Base-by-base conservation (phyloP, 53 echinoderm and acorn worm species). In the Antedon mediterranea region DNA sequence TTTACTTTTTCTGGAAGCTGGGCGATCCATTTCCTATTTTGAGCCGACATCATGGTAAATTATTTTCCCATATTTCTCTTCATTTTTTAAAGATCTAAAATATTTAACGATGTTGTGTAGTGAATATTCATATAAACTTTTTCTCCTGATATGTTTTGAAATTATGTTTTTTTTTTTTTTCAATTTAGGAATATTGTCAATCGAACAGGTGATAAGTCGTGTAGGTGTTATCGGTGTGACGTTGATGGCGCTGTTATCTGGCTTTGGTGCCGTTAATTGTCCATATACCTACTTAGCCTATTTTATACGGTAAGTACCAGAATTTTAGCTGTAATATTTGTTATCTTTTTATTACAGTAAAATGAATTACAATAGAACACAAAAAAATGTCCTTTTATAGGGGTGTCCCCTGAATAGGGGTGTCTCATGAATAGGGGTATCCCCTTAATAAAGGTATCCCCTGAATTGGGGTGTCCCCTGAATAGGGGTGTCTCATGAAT, bases 251-350 rank as follows among this genome's bases (percentile, higher is more conserved):
- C 81, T 97, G 14, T 81, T 97, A 34, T 97, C 98, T 8, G 98
- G 98, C 0, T 97, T 97, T 83, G 98, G 97, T 86, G 98, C 98
- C 1, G 98, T 97, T 79, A 97, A 92, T 81, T 97, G 92, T 80
- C 98, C 98, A 0, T 97, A 97, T 81, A 97, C 98, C 4, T 97
- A 97, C 74, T 92, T 97, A 90, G 75, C 98, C 20, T 97, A 97
- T 30, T 97, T 97, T 78, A 88, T 90, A 79, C 88, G 98, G 90
- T 97, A 78, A 70, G 88, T 76, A 23, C 1, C 15, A 5, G 5
- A 23, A 37, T 37, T 37, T 37, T n/a, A n/a, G n/a, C n/a, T n/a
- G n/a, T n/a, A n/a, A n/a, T n/a, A n/a, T n/a, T n/a, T n/a, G n/a
- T n/a, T n/a, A n/a, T n/a, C n/a, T n/a, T n/a, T n/a, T n/a, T n/a